Percentiles rank a stretch among this genome's conserved stretches.
Conservation (phyloP, 2,113 vertebrate genomes). For the Callorhinus ursinus region DNA sequence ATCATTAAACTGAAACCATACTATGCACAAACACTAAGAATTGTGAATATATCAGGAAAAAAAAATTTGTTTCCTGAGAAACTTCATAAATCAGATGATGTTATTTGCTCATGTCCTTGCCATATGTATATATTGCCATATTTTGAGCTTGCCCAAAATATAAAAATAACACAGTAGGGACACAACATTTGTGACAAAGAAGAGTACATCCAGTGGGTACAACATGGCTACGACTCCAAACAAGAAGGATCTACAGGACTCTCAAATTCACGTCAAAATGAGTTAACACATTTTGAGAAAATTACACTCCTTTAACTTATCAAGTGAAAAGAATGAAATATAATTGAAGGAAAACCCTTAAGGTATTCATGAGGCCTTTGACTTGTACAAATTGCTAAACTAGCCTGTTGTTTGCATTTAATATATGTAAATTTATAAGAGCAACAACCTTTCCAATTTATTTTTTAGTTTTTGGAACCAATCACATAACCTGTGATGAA, state of each 20-base stretch:
- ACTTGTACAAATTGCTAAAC: slow-evolving; percentile 3
- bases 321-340: background rate
- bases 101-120: background rate
- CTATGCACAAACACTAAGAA: background rate
- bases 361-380: background rate
- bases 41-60: slow-evolving; percentile 13
- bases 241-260: background rate
- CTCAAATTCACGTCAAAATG: background rate
- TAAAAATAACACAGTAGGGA: background rate
- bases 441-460: slow-evolving; percentile 33
- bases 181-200: background rate
- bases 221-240: background rate
- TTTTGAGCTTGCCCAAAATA: background rate
- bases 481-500: slow-evolving; percentile 56
- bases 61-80: background rate
- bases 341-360: slow-evolving; percentile 5
- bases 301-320: background rate
- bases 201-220: background rate
- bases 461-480: slow-evolving; percentile 57
- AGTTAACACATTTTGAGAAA: background rate
- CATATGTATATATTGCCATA: background rate
- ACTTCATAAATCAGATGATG: background rate
- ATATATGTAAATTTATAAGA: slow-evolving; percentile 22
- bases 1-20: background rate
- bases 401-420: slow-evolving; percentile 3